Evolutionary conservation across 2,113 vertebrate species (phyloP).

Genomic region (Pica pica): DNA sequence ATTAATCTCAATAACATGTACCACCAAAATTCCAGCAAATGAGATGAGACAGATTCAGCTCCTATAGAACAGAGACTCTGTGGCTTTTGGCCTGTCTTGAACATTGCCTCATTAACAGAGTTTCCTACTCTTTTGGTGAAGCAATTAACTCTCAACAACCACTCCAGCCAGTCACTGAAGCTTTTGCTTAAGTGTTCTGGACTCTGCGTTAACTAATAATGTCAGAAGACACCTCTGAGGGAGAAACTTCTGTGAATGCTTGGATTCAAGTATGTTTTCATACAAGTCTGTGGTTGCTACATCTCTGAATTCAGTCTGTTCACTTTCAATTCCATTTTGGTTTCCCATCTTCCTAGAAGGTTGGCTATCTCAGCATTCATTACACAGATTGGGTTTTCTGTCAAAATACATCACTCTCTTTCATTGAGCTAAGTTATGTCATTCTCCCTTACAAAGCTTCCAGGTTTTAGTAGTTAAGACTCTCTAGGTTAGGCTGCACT

Average conservation of each 20-base stretch:
- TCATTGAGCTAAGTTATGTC: not conserved
- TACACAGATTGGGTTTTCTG: not conserved
- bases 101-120: not conserved
- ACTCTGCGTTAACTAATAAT: not conserved
- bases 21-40: not conserved
- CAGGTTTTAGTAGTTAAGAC: not conserved
- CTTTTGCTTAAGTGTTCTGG: not conserved
- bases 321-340: not conserved
- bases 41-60: not conserved
- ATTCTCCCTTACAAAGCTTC: not conserved
- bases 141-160: not conserved
- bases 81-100: not conserved
- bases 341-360: not conserved
- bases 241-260: not conserved
- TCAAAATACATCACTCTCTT: not conserved
- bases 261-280: not conserved
- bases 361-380: not conserved
- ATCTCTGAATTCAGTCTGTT: not conserved
- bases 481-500: not conserved
- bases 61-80: not conserved
- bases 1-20: not conserved
- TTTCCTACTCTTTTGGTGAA: not conserved
- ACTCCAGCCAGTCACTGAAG: not conserved
- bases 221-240: not conserved
- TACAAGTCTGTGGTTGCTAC: not conserved